A percentile compares a stretch with the other conserved stretches of the same genome.
Evolutionary conservation across 2,113 vertebrate genomes (phyloP).

Genomic region (Dendrocopos noguchii): DNA sequence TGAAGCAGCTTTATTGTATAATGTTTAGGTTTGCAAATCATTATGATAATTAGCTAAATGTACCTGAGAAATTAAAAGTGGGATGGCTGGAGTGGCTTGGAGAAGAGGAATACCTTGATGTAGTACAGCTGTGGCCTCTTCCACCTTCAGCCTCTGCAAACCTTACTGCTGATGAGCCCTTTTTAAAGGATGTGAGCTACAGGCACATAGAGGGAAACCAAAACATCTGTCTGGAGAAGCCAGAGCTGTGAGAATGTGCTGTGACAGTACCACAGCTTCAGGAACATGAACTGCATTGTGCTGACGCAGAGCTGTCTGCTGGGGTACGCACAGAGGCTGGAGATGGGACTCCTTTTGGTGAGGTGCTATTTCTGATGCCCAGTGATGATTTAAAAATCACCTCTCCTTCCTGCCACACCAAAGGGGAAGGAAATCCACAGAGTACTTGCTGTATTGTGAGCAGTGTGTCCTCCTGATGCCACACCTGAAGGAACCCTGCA

Average conservation of each 20-base stretch:
- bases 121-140: neutral
- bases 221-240: neutral
- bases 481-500: accelerated
- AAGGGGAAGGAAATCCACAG: neutral
- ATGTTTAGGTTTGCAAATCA: neutral
- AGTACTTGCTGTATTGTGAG: neutral
- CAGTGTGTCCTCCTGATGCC: neutral
- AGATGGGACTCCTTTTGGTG: neutral
- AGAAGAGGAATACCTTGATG: neutral
- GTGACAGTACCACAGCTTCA: neutral
- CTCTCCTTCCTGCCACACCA: neutral
- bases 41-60: neutral
- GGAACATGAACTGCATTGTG: neutral
- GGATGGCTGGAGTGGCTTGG: neutral
- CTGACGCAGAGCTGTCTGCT: neutral
- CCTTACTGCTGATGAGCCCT: neutral
- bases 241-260: neutral
- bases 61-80: neutral
- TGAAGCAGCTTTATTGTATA: neutral
- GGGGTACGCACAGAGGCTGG: neutral
- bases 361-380: neutral
- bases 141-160: neutral
- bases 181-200: neutral
- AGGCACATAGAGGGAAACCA: neutral
- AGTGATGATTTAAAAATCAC: neutral